Percentiles rank a stretch among this genome's conserved stretches.
These are phyloP conservation scores for Hippocampus abdominalis DNA, from an alignment of 2,113 vertebrate species.

Conservation along the genomic window DNA sequence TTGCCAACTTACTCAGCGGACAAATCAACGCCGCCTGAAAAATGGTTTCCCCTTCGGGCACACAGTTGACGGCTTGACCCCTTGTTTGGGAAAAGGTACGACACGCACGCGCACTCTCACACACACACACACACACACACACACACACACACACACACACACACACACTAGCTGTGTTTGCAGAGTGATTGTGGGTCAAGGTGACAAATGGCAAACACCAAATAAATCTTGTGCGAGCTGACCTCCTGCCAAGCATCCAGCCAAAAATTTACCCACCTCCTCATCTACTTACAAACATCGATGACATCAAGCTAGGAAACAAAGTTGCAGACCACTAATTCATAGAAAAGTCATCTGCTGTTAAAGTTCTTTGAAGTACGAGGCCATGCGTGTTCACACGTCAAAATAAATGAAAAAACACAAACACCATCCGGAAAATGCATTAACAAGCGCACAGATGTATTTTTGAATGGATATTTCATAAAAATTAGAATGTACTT, in stretches of 20 bases:
- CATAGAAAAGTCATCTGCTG: background rate
- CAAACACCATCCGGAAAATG: background rate
- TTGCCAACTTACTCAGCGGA: constrained; percentile 62
- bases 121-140: constrained; percentile 15
- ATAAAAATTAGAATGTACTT: background rate
- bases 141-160: constrained; percentile 14
- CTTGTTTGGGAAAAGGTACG: constrained; percentile 9
- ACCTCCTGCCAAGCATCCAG: constrained; percentile 38
- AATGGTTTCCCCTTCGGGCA: constrained; percentile 50
- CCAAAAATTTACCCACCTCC: constrained; percentile 40
- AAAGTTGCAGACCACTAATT: background rate
- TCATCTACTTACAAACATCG: background rate
- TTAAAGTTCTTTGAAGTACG: background rate
- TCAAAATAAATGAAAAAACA: background rate
- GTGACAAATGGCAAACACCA: constrained; percentile 66
- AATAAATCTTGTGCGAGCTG: constrained; percentile 57
- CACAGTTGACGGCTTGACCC: constrained; percentile 63
- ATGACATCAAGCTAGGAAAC: background rate
- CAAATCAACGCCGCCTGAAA: constrained; percentile 62
- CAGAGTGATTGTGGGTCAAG: constrained; percentile 61
- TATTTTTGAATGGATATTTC: background rate
- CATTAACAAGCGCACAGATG: background rate
- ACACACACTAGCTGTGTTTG: constrained; percentile 53
- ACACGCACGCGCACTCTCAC: constrained; percentile 14
- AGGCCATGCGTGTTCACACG: background rate